phyloP scores from a whole-genome alignment of 2,113 vertebrate species.

The Gymnocephalus cernua region DNA sequence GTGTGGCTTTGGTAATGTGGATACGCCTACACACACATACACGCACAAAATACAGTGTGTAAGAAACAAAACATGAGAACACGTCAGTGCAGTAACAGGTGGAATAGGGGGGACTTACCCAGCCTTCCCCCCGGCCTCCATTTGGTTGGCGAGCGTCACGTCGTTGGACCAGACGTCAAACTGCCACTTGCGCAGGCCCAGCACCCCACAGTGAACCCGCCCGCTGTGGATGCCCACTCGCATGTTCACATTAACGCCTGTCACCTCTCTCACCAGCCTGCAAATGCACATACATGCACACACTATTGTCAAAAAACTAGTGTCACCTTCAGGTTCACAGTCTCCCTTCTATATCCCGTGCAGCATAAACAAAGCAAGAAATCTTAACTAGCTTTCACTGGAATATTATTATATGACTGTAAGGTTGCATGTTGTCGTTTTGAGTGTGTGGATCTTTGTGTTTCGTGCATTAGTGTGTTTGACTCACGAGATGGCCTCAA shows the following conservation, averaged over 20 bases:
- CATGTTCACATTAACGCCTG: conserved; percentile 97
- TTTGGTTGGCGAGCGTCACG: conserved; percentile 95
- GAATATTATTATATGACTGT: background rate
- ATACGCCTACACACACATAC: conserved; percentile 86
- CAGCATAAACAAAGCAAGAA: background rate
- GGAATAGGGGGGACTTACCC: conserved; percentile 82
- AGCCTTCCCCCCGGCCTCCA: conserved; percentile 95
- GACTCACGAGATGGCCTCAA: conserved; percentile 97
- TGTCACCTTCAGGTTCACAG: conserved; percentile 33
- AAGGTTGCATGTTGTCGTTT: background rate
- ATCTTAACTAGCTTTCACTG: background rate
- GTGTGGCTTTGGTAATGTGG: conserved; percentile 95
- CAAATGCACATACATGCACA: conserved; percentile 15
- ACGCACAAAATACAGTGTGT: conserved; percentile 8
- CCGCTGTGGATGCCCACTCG: conserved; percentile 97
- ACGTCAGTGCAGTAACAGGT: background rate
- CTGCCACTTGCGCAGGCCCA: conserved; percentile 97
- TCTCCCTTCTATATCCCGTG: background rate
- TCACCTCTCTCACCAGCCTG: conserved; percentile 96
- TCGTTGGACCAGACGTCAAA: conserved; percentile 99
- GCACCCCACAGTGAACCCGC: conserved; percentile 94
- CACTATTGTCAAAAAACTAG: conserved; percentile 11
- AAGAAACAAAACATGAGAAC: background rate
- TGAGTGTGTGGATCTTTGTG: background rate
- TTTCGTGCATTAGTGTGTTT: background rate